These are phyloP conservation scores for Brachionus plicatilis DNA, from an alignment of 1,140 invertebrate genomes.

Conservation along the genomic window DNA sequence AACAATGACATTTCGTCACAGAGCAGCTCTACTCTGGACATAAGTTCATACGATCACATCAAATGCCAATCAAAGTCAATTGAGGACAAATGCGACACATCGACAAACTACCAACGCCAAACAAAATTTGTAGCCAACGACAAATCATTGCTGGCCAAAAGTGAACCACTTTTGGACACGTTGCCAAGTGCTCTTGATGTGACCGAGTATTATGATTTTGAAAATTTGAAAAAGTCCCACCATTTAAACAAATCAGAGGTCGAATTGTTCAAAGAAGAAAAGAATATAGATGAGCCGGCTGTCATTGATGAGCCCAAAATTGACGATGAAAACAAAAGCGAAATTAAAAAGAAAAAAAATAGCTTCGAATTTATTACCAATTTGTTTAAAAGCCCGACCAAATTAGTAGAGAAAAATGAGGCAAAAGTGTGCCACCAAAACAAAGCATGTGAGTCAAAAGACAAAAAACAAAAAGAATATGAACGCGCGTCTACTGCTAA, in stretches of 20 bases:
- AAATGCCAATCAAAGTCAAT: background rate
- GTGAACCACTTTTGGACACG: background rate
- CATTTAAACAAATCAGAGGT: background rate
- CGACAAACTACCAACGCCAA: background rate
- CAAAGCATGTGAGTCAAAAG: background rate
- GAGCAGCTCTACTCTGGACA: background rate
- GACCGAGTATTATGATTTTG: constrained; percentile 9
- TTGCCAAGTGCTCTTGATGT: background rate
- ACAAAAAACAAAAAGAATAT: background rate
- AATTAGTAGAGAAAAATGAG: background rate
- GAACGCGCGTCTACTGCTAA: background rate
- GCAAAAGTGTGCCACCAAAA: background rate
- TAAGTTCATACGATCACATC: background rate
- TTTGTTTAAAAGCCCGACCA: background rate
- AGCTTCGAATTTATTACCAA: background rate
- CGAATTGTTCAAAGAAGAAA: background rate
- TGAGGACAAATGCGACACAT: background rate
- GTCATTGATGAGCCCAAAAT: background rate
- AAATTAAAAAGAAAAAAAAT: background rate
- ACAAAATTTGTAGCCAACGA: background rate
- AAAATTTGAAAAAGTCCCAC: background rate
- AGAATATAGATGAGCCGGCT: background rate
- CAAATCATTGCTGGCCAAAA: background rate
- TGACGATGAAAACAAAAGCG: background rate
- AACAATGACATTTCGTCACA: background rate